These are phyloP conservation scores for Sebastes kiyomatsui DNA, from an alignment of 2,797 vertebrate species.

Conservation along the genomic window DNA sequence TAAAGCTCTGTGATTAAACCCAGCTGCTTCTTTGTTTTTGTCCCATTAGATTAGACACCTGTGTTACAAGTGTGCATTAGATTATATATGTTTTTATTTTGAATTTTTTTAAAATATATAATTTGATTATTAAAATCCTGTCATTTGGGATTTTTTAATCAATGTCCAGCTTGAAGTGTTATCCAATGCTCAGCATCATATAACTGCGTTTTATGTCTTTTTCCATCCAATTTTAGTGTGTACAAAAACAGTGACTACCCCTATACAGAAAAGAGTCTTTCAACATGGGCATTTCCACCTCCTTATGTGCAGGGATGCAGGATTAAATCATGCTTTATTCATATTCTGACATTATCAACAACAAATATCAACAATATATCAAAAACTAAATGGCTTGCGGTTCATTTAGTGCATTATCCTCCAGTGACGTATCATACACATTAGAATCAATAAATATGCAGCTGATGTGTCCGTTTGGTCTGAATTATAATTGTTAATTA, in stretches of 20 bases:
- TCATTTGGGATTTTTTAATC: not conserved
- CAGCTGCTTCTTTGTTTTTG: not conserved
- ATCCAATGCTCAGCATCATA: not conserved
- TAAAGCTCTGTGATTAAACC: not conserved
- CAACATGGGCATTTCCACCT: not conserved
- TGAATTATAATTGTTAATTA: constrained; percentile 36
- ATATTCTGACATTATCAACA: not conserved
- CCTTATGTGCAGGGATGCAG: not conserved
- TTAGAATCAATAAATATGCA: not conserved
- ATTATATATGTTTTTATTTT: not conserved
- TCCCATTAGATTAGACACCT: not conserved
- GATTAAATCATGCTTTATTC: not conserved
- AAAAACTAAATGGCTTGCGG: not conserved
- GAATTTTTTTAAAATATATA: too few species aligned
- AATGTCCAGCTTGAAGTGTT: not conserved
- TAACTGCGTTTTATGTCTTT: not conserved
- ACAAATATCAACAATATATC: not conserved
- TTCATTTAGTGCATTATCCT: not conserved
- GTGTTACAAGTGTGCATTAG: not conserved
- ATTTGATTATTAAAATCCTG: not conserved
- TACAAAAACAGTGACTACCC: not conserved
- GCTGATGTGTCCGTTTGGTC: constrained; percentile 13
- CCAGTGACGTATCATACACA: not conserved
- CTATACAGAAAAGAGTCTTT: not conserved
- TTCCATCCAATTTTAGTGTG: not conserved